Percentiles rank a stretch among this genome's conserved stretches.
These are phyloP conservation scores for Channa argus DNA, from an alignment of 2,113 vertebrate species.

Conservation along the genomic window DNA sequence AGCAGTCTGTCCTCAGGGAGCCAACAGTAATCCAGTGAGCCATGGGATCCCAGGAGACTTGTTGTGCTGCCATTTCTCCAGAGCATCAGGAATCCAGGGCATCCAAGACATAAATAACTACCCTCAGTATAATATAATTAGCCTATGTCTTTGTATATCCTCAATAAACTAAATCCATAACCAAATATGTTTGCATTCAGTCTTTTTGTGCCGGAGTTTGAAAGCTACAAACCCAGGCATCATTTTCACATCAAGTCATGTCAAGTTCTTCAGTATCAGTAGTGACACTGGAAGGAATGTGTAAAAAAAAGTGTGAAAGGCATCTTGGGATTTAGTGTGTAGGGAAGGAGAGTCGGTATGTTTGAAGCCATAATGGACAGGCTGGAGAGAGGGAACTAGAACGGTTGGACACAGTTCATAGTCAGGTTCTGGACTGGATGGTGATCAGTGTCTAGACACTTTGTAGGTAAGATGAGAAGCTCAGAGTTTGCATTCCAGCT, in stretches of 20 bases:
- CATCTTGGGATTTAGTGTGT: background rate
- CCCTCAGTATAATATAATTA: background rate
- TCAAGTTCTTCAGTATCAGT: constrained; percentile 45
- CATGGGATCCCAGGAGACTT: background rate
- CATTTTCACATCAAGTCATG: constrained; percentile 20
- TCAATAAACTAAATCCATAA: background rate
- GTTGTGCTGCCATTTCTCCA: constrained; percentile 19
- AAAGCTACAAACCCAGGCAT: constrained; percentile 14
- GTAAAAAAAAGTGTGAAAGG: constrained; percentile 27
- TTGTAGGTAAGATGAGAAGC: constrained; percentile 41
- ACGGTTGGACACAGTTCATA: constrained; percentile 21
- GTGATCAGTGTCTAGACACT: constrained; percentile 55
- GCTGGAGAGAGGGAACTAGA: background rate
- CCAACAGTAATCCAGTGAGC: constrained; percentile 25
- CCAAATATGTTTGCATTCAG: background rate
- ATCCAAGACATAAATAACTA: constrained; percentile 23
- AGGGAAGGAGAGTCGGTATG: background rate
- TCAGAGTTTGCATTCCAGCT: constrained; percentile 35
- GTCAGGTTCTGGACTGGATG: constrained; percentile 23
- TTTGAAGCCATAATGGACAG: constrained; percentile 21
- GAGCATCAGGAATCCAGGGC: constrained; percentile 2
- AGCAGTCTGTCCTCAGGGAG: constrained; percentile 32
- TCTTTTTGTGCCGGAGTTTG: background rate
- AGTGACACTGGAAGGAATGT: constrained; percentile 59
- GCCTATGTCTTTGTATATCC: background rate